Base-by-base conservation (phyloP, 1,140 invertebrate genomes). In the Aphelenchoides avenae region DNA sequence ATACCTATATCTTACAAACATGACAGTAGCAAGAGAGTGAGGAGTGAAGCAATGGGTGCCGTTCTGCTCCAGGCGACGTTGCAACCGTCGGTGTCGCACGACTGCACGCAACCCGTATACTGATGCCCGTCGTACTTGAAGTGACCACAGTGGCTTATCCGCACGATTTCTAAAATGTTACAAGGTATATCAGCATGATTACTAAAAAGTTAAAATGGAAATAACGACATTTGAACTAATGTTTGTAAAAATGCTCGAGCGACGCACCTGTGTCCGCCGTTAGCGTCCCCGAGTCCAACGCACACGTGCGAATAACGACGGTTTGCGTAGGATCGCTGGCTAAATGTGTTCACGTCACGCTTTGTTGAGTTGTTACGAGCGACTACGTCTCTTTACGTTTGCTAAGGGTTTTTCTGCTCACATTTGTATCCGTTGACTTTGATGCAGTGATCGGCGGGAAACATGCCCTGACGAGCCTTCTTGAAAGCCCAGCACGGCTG, bases 401-500 rank as follows among this genome's bases (percentile, higher is more conserved):
- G 5, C 26, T 13, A 36, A 68, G 51, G 7, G 9, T 11, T 24
- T 15, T 3, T 3, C 77, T 51, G 6, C 79, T 82, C 80, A 91
- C 89, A 86, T 76, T 86, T 89, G 58, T 84, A 82, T 46, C 91
- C 91, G 41, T 85, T 85, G 40, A 94, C 85, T 81, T 97, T 97
- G 64, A 97, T 88, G 79, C 93, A 97, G 40, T 91, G 87, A 0
- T 91, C 93, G 27, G 91, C 93, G 0, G 92, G 93, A 80, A 95
- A 97, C 1, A 93, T 80, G 0, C 92, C 92, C 74, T 90, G 85
- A 42, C 92, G 81, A 4, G 86, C 86, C 80, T 92, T 94, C 52
- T 90, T 82, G 0, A 89, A 90, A 0, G 90, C 89, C 84, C 89
- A 86, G 77, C 93, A 97, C 4, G 89, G 89, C 7, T 87, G 86